Percentiles rank a stretch among this genome's conserved stretches.
phyloP scores from a whole-genome alignment of 2,888 invertebrate species.

The Perizoma flavofasciatum region DNA sequence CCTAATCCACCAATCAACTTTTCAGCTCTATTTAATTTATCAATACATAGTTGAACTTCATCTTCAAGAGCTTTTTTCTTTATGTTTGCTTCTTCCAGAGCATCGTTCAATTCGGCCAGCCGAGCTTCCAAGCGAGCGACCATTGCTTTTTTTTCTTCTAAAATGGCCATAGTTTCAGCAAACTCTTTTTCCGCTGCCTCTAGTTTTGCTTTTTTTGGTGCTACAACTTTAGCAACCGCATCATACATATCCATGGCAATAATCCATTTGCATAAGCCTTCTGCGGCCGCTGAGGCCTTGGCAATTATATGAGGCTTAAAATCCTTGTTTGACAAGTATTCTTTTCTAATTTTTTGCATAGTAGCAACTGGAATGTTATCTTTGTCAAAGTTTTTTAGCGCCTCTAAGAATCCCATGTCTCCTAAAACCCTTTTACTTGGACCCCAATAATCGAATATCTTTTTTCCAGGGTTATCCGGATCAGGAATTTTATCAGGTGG shows the following conservation, averaged over 20 bases:
- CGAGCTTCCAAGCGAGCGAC: constrained; percentile 90
- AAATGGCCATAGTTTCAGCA: constrained; percentile 91
- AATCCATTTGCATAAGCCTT: constrained; percentile 96
- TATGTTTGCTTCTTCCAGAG: constrained; percentile 86
- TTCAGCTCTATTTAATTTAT: constrained; percentile 93
- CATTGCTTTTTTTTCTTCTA: constrained; percentile 92
- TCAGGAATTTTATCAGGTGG: constrained; percentile 91
- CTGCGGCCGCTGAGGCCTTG: constrained; percentile 96
- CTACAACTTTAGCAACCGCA: constrained; percentile 91
- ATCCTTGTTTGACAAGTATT: constrained; percentile 89
- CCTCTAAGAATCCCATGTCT: constrained; percentile 91
- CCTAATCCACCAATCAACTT: constrained; percentile 94
- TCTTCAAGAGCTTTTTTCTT: constrained; percentile 88
- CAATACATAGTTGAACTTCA: constrained; percentile 91
- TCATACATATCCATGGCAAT: constrained; percentile 96
- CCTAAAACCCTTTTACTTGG: constrained; percentile 92
- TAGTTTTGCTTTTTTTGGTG: constrained; percentile 93
- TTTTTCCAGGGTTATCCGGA: constrained; percentile 85
- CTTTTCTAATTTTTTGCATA: constrained; percentile 90
- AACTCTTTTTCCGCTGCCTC: constrained; percentile 92
- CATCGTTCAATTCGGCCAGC: constrained; percentile 88
- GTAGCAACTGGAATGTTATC: constrained; percentile 90
- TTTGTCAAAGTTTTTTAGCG: constrained; percentile 91
- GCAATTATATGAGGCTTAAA: constrained; percentile 92
- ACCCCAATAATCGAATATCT: constrained; percentile 92